Base-by-base conservation (phyloP, 2,797 vertebrate genomes). In the Leuciscus waleckii region DNA sequence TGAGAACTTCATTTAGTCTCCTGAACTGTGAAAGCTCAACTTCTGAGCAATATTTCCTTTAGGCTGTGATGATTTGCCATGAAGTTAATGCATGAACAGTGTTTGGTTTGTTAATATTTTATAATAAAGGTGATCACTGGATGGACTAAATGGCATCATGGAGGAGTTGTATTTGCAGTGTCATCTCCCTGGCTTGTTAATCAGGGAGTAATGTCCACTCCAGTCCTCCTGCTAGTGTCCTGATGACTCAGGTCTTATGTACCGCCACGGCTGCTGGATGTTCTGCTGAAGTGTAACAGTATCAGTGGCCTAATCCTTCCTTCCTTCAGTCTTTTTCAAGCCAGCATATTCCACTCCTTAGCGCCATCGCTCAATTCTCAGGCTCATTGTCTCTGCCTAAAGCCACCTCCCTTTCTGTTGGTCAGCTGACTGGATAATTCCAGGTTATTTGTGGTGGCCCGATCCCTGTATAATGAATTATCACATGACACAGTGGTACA, bases 381-480 rank as follows among this genome's bases (percentile, higher is more conserved):
- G 32, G 58, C 69, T 79, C 61, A 13, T 29, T 80, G n/a, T 51
- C 63, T 82, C 29, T 75, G n/a, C 65, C 79, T 84, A 35, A 7
- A 75, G 37, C 29, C 13, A 32, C 76, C 49, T 9, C 23, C 75
- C 16, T 2, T 14, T 81, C 85, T 89, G 19, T 75, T 56, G 23
- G 29, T 83, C 74, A 81, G 79, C 83, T 51, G 23, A 7, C 87
- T 81, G 75, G 68, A 46, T 92, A 90, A 90, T 74, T 87, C 90
- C 85, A 2, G 74, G 86, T 87, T 93, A 92, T 92, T 93, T 90
- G 37, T 87, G 82, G 90, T 85, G 29, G 56, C 16, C 83, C 88
- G 73, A 93, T 91, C 91, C 84, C 14, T 21, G 2, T 29, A 83
- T 93, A 91, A 94, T 84, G 88, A 75, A 86, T 93, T 90, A 92